Percentiles rank a stretch among this genome's conserved stretches.
These are phyloP conservation scores for Cyclargus thomasi DNA, from an alignment of 1,140 invertebrate genomes.

Conservation along the genomic window DNA sequence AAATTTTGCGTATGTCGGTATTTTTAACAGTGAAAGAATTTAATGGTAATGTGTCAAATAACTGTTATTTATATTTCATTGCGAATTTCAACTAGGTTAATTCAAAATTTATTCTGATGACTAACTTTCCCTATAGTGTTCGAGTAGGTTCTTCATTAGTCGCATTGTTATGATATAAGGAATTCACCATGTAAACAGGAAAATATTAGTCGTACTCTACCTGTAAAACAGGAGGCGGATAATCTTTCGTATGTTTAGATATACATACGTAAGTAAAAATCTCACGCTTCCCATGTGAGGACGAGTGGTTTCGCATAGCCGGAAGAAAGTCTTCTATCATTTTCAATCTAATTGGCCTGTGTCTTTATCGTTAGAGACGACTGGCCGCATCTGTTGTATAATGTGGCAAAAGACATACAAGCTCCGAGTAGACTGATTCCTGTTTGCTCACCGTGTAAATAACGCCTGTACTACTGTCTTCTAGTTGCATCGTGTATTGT, in stretches of 20 bases:
- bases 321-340: background rate
- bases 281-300: background rate
- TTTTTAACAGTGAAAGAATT: slow-evolving; percentile 15
- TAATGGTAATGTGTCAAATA: slow-evolving; percentile 5
- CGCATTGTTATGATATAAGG: background rate
- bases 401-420: background rate
- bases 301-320: background rate
- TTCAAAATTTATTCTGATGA: slow-evolving; percentile 2
- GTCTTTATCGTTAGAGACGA: background rate
- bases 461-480: background rate
- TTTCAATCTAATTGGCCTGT: background rate
- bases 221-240: too few species aligned
- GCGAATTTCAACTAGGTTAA: slow-evolving; percentile 16
- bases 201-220: too few species aligned
- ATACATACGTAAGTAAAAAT: background rate
- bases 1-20: slow-evolving; percentile 10
- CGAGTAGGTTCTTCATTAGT: background rate
- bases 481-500: background rate
- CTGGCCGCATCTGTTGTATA: background rate
- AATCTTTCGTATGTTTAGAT: too few species aligned
- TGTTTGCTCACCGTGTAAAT: background rate
- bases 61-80: slow-evolving; percentile 3
- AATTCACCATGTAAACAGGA: too few species aligned
- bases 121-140: background rate
- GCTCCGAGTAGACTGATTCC: background rate